Evolutionary conservation across 2,888 invertebrate species (phyloP), one percentile per base, ranked within the genome.

Genomic region (Unio delphinus): DNA sequence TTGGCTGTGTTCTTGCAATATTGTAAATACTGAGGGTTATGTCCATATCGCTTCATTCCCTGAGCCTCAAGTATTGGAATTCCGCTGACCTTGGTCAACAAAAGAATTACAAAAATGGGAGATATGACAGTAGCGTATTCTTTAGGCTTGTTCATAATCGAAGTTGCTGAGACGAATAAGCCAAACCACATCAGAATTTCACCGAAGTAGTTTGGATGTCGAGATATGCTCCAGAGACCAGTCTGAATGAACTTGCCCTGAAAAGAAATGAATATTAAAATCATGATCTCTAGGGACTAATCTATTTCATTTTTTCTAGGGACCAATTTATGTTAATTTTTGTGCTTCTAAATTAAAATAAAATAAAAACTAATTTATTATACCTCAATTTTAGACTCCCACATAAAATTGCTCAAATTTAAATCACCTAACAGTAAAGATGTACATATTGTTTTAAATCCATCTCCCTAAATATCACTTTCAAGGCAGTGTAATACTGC

Each of bases 151-250:
- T 67, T 61, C 65, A 88, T 79, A 20, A 80, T 81, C 0, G 83
- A 78, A 17, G 83, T 78, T 0, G 87, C 81, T 2, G 86, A 83
- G 2, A 86, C 34, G 73, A 81, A 89, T 3, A 89, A 73, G 3
- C 89, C 89, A 2, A 77, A 67, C 88, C 89, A 89, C 84, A 89
- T 81, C 61, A 88, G 79, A 54, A 89, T 88, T 73, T 89, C 89
- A 23, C 89, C 89, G 20, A 89, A 82, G 70, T 89, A 89, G 73
- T 89, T 89, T 3, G 89, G 89, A 73, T 89, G 87, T 15, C 88
- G 82, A 17, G 85, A 85, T 8, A 87, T 68, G 34, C 84, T 83
- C 89, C 89, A 89, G 20, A 89, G 75, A 15, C 89, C 89, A 55
- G 75, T 69, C 7, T 55, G 74, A 59, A 89, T 89, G 71, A 89